Percentiles rank a stretch among this genome's conserved stretches.
Conservation (phyloP, 2,113 vertebrate species). For the Pelodiscus sinensis region DNA sequence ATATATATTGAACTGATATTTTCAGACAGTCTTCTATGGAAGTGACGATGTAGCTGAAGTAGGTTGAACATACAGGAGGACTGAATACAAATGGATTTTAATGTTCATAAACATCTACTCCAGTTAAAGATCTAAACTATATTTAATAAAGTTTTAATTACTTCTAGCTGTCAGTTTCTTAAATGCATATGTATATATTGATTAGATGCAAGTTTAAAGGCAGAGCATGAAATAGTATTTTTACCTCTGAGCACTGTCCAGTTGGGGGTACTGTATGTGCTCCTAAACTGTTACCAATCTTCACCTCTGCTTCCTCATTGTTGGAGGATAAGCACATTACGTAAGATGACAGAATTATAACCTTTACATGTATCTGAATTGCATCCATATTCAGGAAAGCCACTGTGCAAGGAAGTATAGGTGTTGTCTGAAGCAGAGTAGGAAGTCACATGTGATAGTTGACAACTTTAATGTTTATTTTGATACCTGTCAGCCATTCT, state of each 20-base stretch:
- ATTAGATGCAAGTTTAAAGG: not conserved
- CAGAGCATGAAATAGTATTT: not conserved
- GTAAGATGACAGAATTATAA: rapidly evolving
- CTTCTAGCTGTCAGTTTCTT: not conserved
- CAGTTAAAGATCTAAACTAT: not conserved
- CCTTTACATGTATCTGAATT: rapidly evolving
- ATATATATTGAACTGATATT: not conserved
- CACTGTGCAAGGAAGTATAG: rapidly evolving
- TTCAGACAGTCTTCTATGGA: not conserved
- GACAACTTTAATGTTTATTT: not conserved
- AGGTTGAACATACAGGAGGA: not conserved
- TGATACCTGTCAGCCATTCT: not conserved
- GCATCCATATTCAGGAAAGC: not conserved
- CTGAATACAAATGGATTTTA: not conserved
- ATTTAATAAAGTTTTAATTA: not conserved
- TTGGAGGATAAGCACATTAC: too few species aligned
- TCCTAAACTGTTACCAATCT: not conserved
- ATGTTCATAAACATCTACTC: conserved; percentile 39
- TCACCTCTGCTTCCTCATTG: not conserved
- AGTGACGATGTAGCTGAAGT: not conserved
- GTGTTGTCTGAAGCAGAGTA: rapidly evolving
- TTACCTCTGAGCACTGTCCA: not conserved
- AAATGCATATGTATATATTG: not conserved
- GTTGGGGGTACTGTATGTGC: rapidly evolving
- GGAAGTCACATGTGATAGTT: not conserved